Conservation (phyloP, 2,888 invertebrate species). For the Cacoxenus indagator region DNA sequence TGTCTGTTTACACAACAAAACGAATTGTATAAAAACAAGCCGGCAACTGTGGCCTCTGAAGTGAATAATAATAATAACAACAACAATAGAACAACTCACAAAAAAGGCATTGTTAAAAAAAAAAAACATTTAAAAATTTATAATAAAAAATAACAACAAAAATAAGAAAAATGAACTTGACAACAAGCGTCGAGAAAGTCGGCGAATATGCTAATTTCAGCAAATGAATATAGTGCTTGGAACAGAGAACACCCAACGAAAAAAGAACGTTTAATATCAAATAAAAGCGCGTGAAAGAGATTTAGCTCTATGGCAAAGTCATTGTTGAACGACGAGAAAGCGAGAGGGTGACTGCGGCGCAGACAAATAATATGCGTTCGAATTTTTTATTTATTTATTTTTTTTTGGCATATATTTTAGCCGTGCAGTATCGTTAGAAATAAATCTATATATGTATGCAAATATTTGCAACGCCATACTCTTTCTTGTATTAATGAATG, state of each 20-base stretch:
- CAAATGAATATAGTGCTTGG: conserved; percentile 21
- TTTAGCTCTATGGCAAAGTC: not conserved
- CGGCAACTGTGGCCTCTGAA: not conserved
- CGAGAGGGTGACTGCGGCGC: not conserved
- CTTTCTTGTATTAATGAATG: not conserved
- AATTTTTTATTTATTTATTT: too few relatives aligned
- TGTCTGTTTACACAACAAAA: conserved; percentile 57
- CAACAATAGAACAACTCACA: not conserved
- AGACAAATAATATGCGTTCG: not conserved
- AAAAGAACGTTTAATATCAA: conserved; percentile 23
- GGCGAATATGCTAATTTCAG: conserved; percentile 47
- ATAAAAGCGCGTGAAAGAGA: conserved; percentile 4
- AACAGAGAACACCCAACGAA: conserved; percentile 22
- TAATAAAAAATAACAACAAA: conserved; percentile 4
- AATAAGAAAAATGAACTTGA: conserved; percentile 31
- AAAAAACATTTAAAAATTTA: not conserved
- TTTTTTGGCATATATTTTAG: too few relatives aligned
- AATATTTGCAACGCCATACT: not conserved
- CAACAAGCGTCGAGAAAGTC: conserved; percentile 26
- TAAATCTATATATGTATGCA: not conserved
- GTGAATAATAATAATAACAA: conserved; percentile 22
- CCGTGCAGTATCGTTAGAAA: not conserved
- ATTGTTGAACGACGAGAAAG: not conserved
- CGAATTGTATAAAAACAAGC: conserved; percentile 23
- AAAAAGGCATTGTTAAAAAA: conserved; percentile 25